Conservation (phyloP, 2,113 vertebrate species). For the Oncorhynchus masou region DNA sequence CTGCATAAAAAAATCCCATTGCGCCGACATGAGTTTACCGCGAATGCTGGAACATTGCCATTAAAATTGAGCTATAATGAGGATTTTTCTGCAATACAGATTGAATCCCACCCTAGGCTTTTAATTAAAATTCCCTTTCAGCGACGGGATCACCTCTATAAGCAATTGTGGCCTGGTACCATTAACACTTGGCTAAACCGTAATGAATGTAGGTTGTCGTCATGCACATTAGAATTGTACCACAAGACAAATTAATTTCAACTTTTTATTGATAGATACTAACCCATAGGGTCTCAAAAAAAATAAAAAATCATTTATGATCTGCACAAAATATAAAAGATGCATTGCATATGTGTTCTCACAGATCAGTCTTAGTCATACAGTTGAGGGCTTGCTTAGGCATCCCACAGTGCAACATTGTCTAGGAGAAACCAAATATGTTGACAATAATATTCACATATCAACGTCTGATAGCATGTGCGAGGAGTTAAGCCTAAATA, state of each 20-base stretch:
- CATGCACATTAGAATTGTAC: too few species aligned
- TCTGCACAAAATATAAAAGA: constrained; percentile 43
- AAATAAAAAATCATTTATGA: constrained; percentile 40
- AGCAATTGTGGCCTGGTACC: too few species aligned
- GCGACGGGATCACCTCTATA: too few species aligned
- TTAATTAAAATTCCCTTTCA: too few species aligned
- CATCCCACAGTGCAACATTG: constrained; percentile 39
- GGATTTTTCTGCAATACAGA: too few species aligned
- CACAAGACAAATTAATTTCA: neutral
- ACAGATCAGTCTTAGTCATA: constrained; percentile 50
- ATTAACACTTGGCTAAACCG: too few species aligned
- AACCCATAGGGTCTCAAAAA: constrained; percentile 57
- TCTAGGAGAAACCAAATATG: constrained; percentile 34
- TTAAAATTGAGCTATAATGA: too few species aligned
- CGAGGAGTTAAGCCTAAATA: neutral
- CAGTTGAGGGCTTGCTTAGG: constrained; percentile 3
- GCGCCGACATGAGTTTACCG: too few species aligned
- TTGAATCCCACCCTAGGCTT: too few species aligned
- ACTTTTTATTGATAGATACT: constrained; percentile 55
- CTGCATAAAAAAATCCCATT: too few species aligned
- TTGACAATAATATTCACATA: constrained; percentile 7
- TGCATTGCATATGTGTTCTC: constrained; percentile 35
- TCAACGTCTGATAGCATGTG: neutral
- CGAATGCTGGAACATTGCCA: too few species aligned
- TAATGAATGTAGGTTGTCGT: too few species aligned